Evolutionary conservation across 2,888 invertebrate species (phyloP).

Genomic region (Tipula unca): DNA sequence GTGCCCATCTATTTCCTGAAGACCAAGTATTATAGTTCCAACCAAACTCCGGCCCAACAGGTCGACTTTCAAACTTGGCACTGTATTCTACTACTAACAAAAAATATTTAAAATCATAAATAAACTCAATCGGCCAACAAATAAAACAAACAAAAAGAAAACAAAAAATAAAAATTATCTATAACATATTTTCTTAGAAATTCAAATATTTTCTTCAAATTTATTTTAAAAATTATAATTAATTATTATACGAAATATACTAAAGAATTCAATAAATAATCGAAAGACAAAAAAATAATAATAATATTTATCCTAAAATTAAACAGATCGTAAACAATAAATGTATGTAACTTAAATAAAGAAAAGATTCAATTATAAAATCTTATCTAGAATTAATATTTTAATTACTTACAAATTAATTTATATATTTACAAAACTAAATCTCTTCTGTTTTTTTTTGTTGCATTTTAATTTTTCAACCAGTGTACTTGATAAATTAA

Average conservation of each 20-base stretch:
- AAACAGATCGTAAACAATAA: neutral
- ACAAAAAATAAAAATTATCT: neutral
- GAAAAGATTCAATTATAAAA: neutral
- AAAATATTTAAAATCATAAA: neutral
- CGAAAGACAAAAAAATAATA: neutral
- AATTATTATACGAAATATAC: neutral
- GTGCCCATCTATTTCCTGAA: no score
- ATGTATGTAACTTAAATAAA: neutral
- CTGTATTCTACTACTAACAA: no score
- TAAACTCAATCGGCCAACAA: neutral
- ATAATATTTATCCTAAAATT: neutral
- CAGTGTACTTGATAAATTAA: neutral
- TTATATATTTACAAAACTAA: neutral
- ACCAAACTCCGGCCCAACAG: no score
- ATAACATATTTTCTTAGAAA: neutral
- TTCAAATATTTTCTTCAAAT: neutral
- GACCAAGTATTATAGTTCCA: no score
- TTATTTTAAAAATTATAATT: neutral
- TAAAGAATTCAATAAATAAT: constrained; percentile 14
- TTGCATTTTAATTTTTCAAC: constrained; percentile 8
- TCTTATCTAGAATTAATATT: constrained; percentile 14
- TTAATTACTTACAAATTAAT: neutral
- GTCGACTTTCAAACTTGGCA: no score
- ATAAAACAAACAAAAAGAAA: neutral
- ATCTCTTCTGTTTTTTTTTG: neutral